Percentiles rank a stretch among this genome's conserved stretches.
Evolutionary conservation across 2,113 vertebrate species (phyloP).

Genomic region (Mionectes macconnelli): DNA sequence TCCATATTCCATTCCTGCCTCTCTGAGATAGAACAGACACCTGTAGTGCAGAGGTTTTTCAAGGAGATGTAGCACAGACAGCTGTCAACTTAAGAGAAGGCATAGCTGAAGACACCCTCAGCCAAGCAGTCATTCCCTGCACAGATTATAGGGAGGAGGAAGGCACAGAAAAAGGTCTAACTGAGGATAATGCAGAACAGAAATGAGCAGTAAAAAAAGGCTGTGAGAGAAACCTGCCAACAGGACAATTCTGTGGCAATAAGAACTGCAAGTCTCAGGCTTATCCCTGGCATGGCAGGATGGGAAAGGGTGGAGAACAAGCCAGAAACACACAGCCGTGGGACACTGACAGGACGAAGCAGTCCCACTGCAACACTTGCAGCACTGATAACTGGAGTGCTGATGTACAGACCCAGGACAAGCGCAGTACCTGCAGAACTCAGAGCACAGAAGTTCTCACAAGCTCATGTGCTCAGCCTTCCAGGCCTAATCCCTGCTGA

Average conservation of each 20-base stretch:
- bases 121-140: background rate
- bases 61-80: background rate
- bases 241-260: background rate
- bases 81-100: background rate
- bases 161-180: background rate
- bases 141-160: background rate
- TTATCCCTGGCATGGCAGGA: background rate
- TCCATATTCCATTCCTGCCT: background rate
- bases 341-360: rapidly evolving
- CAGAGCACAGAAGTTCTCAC: background rate
- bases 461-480: background rate
- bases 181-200: background rate
- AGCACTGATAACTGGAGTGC: background rate
- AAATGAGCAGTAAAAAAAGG: background rate
- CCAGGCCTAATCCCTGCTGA: background rate
- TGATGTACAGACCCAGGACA: background rate
- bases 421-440: background rate
- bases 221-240: background rate
- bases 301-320: background rate
- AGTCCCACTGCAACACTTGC: background rate
- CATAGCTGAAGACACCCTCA: background rate
- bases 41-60: background rate
- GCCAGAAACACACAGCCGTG: rapidly evolving
- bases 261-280: background rate
- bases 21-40: background rate